Evolutionary conservation across 2,797 vertebrate species (phyloP), one percentile per base, ranked within the genome.

Genomic region (Peromyscus aztecus): DNA sequence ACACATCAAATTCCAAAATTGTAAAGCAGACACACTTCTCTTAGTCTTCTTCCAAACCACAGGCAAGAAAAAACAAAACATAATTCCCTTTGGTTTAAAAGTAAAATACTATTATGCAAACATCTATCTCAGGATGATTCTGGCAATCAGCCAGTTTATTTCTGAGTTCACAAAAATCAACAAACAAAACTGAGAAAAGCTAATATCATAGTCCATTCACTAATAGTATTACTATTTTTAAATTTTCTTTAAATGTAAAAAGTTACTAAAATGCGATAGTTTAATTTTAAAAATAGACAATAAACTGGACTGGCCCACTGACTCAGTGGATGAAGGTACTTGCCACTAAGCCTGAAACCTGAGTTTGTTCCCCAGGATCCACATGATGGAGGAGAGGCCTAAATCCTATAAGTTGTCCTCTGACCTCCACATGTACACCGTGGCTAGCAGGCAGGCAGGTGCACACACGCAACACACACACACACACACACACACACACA

Each of bases 121-220:
- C 94, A 89, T 43, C 55, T 9, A 83, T 34, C 88, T 94, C n/a
- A 65, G 55, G 43, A 91, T 43, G 43, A 96, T 37, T 84, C 52
- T 77, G 29, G 6, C 90, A 94, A 92, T 86, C 43, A 84, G 16
- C 61, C 55, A 85, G 40, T 80, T 75, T 95, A 94, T 69, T 94
- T 94, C 78, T 95, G 57, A 92, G 77, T 29, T 49, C 69, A 95
- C 63, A 95, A 85, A 94, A 93, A 69, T 65, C 34, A 89, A 90
- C 69, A 94, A 89, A 90, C 69, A 95, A 75, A 91, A 82, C 43
- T 65, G 37, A 94, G 90, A 95, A 97, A 94, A 91, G 52, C 49
- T 94, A 96, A 83, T 8, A 65, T 52, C 40, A 94, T 24, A 84
- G n/a, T 6, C 31, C 19, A 88, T 55, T 93, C 89, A 89, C 69